phyloP scores from a whole-genome alignment of 1,140 invertebrate species.

The Radopholus similis region DNA sequence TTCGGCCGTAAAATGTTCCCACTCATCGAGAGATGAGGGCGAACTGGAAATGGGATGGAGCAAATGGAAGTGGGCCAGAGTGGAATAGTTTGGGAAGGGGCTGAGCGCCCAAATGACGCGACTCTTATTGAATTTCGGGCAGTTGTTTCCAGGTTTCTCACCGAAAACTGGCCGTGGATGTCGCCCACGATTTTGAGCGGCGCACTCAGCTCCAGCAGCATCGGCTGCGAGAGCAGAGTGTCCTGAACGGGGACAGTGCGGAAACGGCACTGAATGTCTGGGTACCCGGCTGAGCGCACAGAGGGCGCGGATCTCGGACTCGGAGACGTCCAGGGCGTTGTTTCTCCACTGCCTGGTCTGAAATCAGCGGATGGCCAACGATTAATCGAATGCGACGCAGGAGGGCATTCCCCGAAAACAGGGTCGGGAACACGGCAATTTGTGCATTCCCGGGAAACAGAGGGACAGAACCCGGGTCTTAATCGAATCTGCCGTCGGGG shows the following conservation, averaged over 20 bases:
- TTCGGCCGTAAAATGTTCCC: no score
- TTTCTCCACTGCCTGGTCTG: conserved; percentile 8
- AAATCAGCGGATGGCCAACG: background rate
- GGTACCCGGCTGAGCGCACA: conserved; percentile 64
- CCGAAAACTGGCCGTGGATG: conserved; percentile 54
- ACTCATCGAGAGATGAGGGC: no score
- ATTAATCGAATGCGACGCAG: background rate
- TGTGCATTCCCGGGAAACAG: no score
- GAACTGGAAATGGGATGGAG: background rate
- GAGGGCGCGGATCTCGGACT: conserved; percentile 59
- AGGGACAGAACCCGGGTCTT: no score
- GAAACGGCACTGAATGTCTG: no score
- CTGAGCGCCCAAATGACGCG: no score
- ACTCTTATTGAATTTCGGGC: no score
- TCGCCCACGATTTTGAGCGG: conserved; percentile 66
- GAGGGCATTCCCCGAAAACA: no score
- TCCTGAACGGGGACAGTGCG: no score
- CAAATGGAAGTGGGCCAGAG: background rate
- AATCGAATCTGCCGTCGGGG: no score
- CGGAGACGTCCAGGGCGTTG: conserved; percentile 46
- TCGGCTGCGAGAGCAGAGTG: conserved; percentile 67
- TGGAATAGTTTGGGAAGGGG: no score
- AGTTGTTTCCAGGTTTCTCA: background rate
- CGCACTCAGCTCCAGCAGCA: conserved; percentile 66
- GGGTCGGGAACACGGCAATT: no score